Percentiles rank a stretch among this genome's conserved stretches.
These are phyloP conservation scores for Drosophila kanapiae DNA, from an alignment of 1,140 invertebrate species.

Conservation along the genomic window DNA sequence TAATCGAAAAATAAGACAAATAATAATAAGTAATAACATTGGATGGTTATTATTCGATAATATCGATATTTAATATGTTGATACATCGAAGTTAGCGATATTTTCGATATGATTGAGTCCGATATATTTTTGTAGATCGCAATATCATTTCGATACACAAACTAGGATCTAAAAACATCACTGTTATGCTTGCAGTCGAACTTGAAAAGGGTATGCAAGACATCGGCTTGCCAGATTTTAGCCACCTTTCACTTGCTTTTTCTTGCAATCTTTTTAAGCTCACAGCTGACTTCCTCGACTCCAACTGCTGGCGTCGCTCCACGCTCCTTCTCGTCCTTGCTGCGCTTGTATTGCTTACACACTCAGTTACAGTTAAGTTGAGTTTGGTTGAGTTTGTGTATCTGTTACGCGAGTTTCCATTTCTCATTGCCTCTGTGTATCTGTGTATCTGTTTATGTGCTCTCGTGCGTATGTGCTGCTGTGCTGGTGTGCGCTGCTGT, in stretches of 20 bases:
- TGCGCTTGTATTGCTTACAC: slow-evolving; percentile 70
- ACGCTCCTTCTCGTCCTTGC: not conserved
- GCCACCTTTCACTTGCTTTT: not conserved
- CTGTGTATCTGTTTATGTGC: slow-evolving; percentile 24
- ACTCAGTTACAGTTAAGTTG: slow-evolving; percentile 71
- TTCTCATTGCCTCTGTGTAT: slow-evolving; percentile 48
- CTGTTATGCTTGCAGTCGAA: not conserved
- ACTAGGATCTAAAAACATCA: not conserved
- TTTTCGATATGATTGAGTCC: not conserved
- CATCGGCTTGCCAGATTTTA: not conserved
- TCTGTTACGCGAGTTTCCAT: slow-evolving; percentile 77
- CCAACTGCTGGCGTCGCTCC: not conserved
- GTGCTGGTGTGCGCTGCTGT: not conserved
- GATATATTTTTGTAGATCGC: not conserved
- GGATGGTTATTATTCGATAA: not conserved
- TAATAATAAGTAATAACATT: not conserved
- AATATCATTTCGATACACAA: not conserved
- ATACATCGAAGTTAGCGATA: not conserved
- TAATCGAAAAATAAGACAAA: not conserved
- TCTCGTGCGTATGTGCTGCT: slow-evolving; percentile 5
- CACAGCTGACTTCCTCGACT: slow-evolving; percentile 15
- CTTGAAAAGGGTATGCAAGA: not conserved
- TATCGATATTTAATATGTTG: not conserved
- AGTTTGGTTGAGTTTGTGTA: slow-evolving; percentile 75
- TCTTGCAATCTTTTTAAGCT: slow-evolving; percentile 23